phyloP scores from a whole-genome alignment of 1,140 invertebrate genomes.

The Cardiocondyla obscurior region DNA sequence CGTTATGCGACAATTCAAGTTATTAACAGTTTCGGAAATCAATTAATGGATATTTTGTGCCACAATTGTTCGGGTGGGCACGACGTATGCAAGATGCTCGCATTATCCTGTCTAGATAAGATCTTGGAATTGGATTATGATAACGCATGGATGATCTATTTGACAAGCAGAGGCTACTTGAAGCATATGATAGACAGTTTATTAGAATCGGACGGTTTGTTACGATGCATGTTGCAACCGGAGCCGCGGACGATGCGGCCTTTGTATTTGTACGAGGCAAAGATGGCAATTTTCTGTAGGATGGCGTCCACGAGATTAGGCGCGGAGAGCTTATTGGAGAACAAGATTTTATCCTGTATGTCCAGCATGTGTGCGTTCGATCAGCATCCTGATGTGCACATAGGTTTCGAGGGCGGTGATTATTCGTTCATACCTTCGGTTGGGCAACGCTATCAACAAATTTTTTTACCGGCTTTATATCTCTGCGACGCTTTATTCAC shows the following conservation, averaged over 20 bases:
- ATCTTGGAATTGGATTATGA: conserved; percentile 90
- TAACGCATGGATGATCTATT: conserved; percentile 89
- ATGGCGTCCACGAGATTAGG: conserved; percentile 89
- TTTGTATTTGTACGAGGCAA: conserved; percentile 94
- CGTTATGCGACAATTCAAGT: conserved; percentile 83
- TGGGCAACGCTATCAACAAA: conserved; percentile 90
- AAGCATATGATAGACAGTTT: conserved; percentile 93
- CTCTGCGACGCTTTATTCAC: conserved; percentile 93
- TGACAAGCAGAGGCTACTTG: conserved; percentile 92
- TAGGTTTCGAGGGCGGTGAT: conserved; percentile 78
- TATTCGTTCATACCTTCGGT: conserved; percentile 86
- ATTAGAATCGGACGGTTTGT: conserved; percentile 88
- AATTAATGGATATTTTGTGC: conserved; percentile 92
- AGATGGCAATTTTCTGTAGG: conserved; percentile 92
- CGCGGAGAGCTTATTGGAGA: conserved; percentile 90
- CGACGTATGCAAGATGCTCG: conserved; percentile 94
- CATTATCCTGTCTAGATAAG: conserved; percentile 91
- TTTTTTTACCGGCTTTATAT: conserved; percentile 91
- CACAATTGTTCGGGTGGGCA: conserved; percentile 94
- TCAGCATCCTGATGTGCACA: conserved; percentile 89
- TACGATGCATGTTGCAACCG: conserved; percentile 88
- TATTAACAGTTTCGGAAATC: conserved; percentile 90
- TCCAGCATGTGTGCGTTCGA: conserved; percentile 91
- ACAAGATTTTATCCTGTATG: conserved; percentile 89
- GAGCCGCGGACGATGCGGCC: conserved; percentile 89